These are phyloP conservation scores for Noctua pronuba DNA, from an alignment of 2,888 invertebrate species.

Conservation along the genomic window DNA sequence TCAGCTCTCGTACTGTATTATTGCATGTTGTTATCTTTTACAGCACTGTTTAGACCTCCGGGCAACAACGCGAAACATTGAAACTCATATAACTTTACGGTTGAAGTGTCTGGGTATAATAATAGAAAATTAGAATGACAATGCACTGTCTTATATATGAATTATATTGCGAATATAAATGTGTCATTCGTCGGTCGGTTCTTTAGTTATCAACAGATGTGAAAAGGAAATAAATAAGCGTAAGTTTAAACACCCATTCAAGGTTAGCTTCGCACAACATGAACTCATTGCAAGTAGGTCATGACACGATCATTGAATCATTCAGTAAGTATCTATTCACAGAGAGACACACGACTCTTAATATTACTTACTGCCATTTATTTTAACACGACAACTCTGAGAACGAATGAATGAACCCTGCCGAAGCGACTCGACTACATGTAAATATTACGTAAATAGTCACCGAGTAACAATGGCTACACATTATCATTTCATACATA, in stretches of 20 bases:
- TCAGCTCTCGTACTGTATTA: slow-evolving; percentile 10
- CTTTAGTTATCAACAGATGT: slow-evolving; percentile 24
- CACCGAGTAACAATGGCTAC: slow-evolving; percentile 75
- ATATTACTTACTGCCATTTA: slow-evolving; percentile 46
- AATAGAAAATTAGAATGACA: slow-evolving; percentile 9
- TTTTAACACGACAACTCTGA: slow-evolving; percentile 23
- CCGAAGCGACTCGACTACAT: slow-evolving; percentile 62
- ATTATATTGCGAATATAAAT: slow-evolving; percentile 12
- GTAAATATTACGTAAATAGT: slow-evolving; percentile 79
- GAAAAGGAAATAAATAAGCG: slow-evolving; percentile 40
- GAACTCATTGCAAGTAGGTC: slow-evolving; percentile 55
- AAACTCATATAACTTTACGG: neutral
- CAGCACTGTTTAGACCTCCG: slow-evolving; percentile 10
- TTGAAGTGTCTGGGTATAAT: neutral
- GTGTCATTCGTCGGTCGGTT: slow-evolving; percentile 19
- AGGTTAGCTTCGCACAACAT: slow-evolving; percentile 41
- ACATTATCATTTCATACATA: slow-evolving; percentile 83
- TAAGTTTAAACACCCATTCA: slow-evolving; percentile 46
- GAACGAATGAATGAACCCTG: slow-evolving; percentile 57
- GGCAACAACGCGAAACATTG: slow-evolving; percentile 2
- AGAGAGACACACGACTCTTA: slow-evolving; percentile 22
- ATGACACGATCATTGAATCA: slow-evolving; percentile 57
- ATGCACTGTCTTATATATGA: neutral
- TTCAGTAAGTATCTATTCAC: slow-evolving; percentile 46
- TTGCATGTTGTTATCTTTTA: slow-evolving; percentile 31